Evolutionary conservation across 2,113 vertebrate species (phyloP).

Genomic region (Cheirogaleus medius): DNA sequence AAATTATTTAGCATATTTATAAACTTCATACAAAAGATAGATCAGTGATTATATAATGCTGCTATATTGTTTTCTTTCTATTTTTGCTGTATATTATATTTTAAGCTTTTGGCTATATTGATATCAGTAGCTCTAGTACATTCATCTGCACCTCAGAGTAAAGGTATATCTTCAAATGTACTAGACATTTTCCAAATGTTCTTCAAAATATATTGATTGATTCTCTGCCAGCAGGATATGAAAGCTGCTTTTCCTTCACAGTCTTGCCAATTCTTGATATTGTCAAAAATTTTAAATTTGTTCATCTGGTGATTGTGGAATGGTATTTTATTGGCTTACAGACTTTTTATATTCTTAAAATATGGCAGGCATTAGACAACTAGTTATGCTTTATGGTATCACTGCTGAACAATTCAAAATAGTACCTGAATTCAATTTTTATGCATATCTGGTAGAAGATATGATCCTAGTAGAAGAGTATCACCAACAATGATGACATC

Average conservation of each 20-base stretch:
- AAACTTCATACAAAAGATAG: not conserved
- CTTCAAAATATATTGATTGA: not conserved
- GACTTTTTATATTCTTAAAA: not conserved
- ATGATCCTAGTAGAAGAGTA: not conserved
- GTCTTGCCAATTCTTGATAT: not conserved
- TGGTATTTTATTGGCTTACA: constrained; percentile 33
- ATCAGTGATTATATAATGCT: not conserved
- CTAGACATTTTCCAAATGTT: not conserved
- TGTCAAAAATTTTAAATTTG: not conserved
- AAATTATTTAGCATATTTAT: not conserved
- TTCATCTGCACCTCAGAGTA: not conserved
- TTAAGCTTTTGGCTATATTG: not conserved
- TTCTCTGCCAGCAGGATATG: not conserved
- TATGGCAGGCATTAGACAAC: not conserved
- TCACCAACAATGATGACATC: not conserved
- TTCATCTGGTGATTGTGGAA: not conserved
- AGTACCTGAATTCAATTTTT: constrained; percentile 26
- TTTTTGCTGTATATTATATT: not conserved
- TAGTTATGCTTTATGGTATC: not conserved
- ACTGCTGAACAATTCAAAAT: not conserved
- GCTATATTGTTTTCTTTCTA: not conserved
- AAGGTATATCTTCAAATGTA: not conserved
- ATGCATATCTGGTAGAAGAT: not conserved
- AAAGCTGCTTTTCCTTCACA: not conserved
- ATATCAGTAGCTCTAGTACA: not conserved